Percentiles rank a stretch among this genome's conserved stretches.
Conservation (phyloP, 2,113 vertebrate species). For the Datnioides undecimradiatus region DNA sequence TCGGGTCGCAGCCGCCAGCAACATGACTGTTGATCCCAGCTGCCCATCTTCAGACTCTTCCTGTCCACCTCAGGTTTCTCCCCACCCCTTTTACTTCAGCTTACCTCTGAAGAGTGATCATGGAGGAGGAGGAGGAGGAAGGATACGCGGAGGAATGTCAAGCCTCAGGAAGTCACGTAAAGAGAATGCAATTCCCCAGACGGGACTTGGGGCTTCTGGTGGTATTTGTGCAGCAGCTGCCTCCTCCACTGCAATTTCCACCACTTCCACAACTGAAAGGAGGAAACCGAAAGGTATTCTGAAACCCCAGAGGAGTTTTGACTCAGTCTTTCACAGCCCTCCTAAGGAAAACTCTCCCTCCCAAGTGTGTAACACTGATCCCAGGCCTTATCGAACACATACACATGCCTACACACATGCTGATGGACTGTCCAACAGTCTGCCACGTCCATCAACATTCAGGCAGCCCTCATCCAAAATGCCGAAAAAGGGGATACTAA, state of each 20-base stretch:
- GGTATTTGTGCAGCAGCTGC: constrained; percentile 37
- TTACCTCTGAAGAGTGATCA: constrained; percentile 59
- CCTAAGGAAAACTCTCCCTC: constrained; percentile 55
- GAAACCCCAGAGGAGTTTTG: constrained; percentile 84
- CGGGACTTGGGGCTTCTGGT: constrained; percentile 48
- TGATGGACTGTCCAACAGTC: constrained; percentile 48
- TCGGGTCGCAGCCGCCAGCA: constrained; percentile 51
- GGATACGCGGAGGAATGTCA: constrained; percentile 51
- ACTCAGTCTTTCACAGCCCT: constrained; percentile 74
- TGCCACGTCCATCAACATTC: constrained; percentile 59
- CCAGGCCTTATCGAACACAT: constrained; percentile 44
- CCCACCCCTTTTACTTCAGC: constrained; percentile 67
- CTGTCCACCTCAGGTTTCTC: constrained; percentile 24
- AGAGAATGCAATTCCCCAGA: constrained; percentile 82
- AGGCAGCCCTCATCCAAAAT: constrained; percentile 80
- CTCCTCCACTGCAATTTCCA: constrained; percentile 28
- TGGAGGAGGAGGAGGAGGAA: constrained; percentile 49
- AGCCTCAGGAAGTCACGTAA: constrained; percentile 86
- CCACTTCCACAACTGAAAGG: constrained; percentile 59
- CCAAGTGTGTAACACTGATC: constrained; percentile 24
- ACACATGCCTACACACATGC: constrained; percentile 25
- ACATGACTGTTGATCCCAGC: constrained; percentile 37
- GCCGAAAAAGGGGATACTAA: constrained; percentile 87
- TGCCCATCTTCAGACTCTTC: constrained; percentile 53
- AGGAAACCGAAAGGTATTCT: constrained; percentile 85